Base-by-base conservation (phyloP, 2,113 vertebrate genomes). In the Salvelinus sp. region DNA sequence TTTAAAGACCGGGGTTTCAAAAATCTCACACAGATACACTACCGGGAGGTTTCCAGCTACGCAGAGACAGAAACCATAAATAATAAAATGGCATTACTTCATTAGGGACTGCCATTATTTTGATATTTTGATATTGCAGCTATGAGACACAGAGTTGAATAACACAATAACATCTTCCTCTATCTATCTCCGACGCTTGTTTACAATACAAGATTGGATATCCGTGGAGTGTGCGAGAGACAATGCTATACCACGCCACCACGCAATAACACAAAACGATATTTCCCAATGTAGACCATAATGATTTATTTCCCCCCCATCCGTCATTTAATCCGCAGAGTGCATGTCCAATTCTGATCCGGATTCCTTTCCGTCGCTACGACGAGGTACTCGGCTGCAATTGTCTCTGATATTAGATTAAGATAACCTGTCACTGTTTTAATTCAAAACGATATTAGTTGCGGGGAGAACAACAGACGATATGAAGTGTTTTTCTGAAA, bases 381-480 rank as follows among this genome's bases (percentile, higher is more conserved):
- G 79, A 83, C 58, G 78, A 91, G 88, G 90, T 88, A 47, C 84
- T 85, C 79, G 73, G 81, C 75, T 22, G 71, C 85, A 87, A 93
- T 93, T 93, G 91, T 93, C 90, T 93, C 89, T 85, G 92, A 93
- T 93, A 94, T 94, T 93, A 92, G 91, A 94, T 93, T 93, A 93
- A 91, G 91, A 93, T 93, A 93, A 93, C 93, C 92, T 93, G 91
- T 92, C 92, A 91, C 82, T 77, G 75, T 91, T 93, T 90, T 92
- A 93, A 93, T 93, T 93, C 92, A 89, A 83, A 91, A 91, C 87
- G 89, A 91, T 92, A 92, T 93, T 90, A 90, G 83, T 81, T 71
- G 71, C 27, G 71, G 63, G 64, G 44, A 63, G 68, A 74, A 65
- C 18, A 73, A 85, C 54, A 33, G 76, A 23, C 76, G 80, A 83